These are phyloP conservation scores for Tiaroga cobitis DNA, from an alignment of 2,797 vertebrate species.

Conservation along the genomic window DNA sequence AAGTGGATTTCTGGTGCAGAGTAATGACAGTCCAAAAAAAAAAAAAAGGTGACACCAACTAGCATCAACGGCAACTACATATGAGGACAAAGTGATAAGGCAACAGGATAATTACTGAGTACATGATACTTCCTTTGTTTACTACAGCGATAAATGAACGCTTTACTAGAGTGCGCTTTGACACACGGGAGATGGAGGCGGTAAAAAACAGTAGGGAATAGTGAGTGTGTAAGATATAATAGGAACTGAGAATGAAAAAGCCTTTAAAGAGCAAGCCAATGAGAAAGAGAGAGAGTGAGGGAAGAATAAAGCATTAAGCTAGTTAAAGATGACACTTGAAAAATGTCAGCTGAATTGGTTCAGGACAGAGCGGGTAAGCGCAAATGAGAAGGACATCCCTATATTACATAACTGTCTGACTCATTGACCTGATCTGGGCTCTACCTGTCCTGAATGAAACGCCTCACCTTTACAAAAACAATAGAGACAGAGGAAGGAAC, in stretches of 20 bases:
- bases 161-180: constrained; percentile 19
- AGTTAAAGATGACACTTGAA: constrained; percentile 14
- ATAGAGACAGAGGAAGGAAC: neutral
- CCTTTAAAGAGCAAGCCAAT: neutral
- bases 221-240: neutral
- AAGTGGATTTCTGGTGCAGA: constrained; percentile 14
- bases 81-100: neutral
- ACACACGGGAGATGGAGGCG: constrained; percentile 27
- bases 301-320: neutral
- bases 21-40: neutral
- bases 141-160: constrained; percentile 17
- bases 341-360: constrained; percentile 39
- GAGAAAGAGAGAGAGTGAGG: neutral
- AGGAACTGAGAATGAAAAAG: neutral
- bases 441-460: neutral
- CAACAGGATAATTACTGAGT: neutral
- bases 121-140: constrained; percentile 2
- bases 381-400: constrained; percentile 25
- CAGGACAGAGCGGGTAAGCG: constrained; percentile 22
- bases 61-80: neutral
- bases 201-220: constrained; percentile 3
- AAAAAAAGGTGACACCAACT: neutral
- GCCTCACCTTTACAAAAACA: neutral
- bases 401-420: constrained; percentile 25
- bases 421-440: constrained; percentile 5